A percentile compares a stretch with the other conserved stretches of the same genome.
These are phyloP conservation scores for Phaethornis superciliosus DNA, from an alignment of 2,113 vertebrate genomes.

Conservation along the genomic window DNA sequence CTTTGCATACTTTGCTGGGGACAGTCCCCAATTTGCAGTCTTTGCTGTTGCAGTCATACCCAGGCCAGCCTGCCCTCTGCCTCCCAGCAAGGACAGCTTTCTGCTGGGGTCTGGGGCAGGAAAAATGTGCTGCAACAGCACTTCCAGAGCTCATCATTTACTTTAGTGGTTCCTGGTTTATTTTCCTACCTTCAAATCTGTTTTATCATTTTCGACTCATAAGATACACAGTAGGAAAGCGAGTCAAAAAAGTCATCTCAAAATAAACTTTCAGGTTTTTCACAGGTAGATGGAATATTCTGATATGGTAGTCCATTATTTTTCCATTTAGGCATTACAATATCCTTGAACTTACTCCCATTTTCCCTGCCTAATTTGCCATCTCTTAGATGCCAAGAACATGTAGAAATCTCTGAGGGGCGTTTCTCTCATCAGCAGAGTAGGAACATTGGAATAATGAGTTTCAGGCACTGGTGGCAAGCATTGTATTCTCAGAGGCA, in stretches of 20 bases:
- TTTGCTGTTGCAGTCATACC: background rate
- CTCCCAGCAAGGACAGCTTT: background rate
- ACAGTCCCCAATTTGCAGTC: background rate
- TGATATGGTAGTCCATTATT: conserved; percentile 51
- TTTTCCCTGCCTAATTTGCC: conserved; percentile 67
- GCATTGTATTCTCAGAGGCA: conserved; percentile 62
- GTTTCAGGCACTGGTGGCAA: conserved; percentile 62
- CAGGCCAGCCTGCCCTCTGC: background rate
- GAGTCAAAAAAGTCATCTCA: background rate
- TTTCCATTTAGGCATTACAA: conserved; percentile 57
- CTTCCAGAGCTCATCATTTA: background rate
- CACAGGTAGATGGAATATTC: background rate
- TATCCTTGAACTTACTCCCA: conserved; percentile 58
- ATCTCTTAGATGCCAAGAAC: conserved; percentile 47
- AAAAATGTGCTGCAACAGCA: background rate
- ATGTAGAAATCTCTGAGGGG: conserved; percentile 43
- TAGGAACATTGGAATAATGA: conserved; percentile 62
- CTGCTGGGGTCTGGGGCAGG: background rate
- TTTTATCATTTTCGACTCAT: background rate
- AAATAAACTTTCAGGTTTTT: conserved; percentile 36
- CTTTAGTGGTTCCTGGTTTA: background rate
- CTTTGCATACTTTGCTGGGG: background rate
- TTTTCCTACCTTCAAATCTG: background rate
- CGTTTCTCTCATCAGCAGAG: conserved; percentile 50
- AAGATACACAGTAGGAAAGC: background rate